Percentiles rank a stretch among this genome's conserved stretches.
Evolutionary conservation across 2,113 vertebrate species (phyloP).

Genomic region (Sisor rabdophorus): DNA sequence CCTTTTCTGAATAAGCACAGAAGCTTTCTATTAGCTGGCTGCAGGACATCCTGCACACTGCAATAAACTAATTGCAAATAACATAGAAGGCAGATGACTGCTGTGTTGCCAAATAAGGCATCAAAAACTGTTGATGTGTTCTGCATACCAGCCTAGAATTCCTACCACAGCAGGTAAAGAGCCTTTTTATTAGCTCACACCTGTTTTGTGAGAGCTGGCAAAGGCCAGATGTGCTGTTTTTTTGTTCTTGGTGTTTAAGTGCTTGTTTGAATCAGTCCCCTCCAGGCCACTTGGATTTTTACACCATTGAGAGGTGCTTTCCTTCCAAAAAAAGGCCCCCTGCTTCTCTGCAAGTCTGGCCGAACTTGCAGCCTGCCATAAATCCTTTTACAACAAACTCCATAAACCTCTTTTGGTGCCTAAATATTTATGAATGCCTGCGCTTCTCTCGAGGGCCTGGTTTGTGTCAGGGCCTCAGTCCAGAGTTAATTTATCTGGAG

Average conservation of each 20-base stretch:
- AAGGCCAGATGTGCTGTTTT: constrained; percentile 56
- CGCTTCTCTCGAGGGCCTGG: constrained; percentile 69
- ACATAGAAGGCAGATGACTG: constrained; percentile 31
- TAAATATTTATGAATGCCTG: constrained; percentile 78
- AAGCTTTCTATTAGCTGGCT: background rate
- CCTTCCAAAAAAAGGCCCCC: constrained; percentile 24
- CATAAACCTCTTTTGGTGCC: constrained; percentile 72
- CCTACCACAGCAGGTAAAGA: constrained; percentile 40
- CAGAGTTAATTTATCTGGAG: constrained; percentile 66
- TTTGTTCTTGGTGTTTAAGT: constrained; percentile 63
- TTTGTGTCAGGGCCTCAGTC: constrained; percentile 64
- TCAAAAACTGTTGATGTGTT: constrained; percentile 48
- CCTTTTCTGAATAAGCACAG: constrained; percentile 24
- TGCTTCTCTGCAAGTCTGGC: constrained; percentile 50
- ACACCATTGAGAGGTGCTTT: constrained; percentile 35
- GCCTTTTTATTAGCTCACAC: constrained; percentile 57
- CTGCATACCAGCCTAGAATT: constrained; percentile 44
- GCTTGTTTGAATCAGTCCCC: constrained; percentile 67
- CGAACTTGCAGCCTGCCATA: constrained; percentile 63
- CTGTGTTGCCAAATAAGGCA: constrained; percentile 60
- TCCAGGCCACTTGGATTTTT: constrained; percentile 33
- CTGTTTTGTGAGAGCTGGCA: constrained; percentile 62
- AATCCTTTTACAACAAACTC: constrained; percentile 78
- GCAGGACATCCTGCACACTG: constrained; percentile 9
- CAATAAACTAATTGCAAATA: constrained; percentile 9